Evolutionary conservation across 2,888 invertebrate genomes (phyloP), one percentile per base, ranked within the genome.

Genomic region (Labia minor): DNA sequence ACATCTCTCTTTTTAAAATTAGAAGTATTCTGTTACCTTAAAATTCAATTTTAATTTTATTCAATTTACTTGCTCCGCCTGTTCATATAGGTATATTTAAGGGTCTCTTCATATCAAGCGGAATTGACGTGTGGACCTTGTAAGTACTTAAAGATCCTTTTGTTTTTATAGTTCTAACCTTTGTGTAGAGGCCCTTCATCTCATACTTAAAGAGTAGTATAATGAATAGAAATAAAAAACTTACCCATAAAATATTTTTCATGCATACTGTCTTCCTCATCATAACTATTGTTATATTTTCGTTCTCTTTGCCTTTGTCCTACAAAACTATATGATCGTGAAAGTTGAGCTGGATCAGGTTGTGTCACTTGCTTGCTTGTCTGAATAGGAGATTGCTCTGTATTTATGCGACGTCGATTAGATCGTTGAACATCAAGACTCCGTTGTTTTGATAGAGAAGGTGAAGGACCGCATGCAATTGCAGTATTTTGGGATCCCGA

Each of bases 191-290:
- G n/a, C n/a, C n/a, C n/a, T n/a, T n/a, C n/a, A n/a, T n/a, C n/a
- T n/a, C n/a, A n/a, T n/a, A n/a, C n/a, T n/a, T n/a, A n/a, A n/a
- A n/a, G n/a, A n/a, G n/a, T n/a, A n/a, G n/a, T n/a, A n/a, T n/a
- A n/a, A n/a, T n/a, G n/a, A n/a, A n/a, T n/a, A n/a, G n/a, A n/a
- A n/a, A n/a, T n/a, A n/a, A n/a, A n/a, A n/a, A n/a, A n/a, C n/a
- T 65, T 33, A 16, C 69, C 71, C 68, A 76, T 83, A 74, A 89
- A 85, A 74, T 89, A 89, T 75, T 88, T 88, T 74, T 89, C 89
- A 75, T 89, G 89, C 89, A 89, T 89, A 0, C 88, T 88, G 77
- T 89, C 89, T 73, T 89, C 89, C 61, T 89, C 88, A 65, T 69
- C 69, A 21, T 37, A 65, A 66, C 64, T 49, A 61, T n/a, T 62